Conservation (phyloP, 2,113 vertebrate genomes). For the Siniperca knerii region DNA sequence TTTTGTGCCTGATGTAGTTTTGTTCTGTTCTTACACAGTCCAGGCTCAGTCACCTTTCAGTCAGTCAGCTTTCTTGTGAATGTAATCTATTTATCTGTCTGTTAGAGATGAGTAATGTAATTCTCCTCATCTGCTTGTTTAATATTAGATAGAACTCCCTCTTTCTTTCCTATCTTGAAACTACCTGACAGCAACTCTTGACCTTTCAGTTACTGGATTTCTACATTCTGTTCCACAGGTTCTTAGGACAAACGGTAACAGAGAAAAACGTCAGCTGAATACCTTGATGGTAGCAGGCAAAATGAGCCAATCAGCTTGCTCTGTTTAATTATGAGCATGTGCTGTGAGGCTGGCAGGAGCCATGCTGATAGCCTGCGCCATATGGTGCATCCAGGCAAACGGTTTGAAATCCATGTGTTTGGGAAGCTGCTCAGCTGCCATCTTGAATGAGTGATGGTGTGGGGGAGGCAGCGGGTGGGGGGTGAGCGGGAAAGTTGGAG, state of each 20-base stretch:
- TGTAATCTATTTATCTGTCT: slow-evolving; percentile 29
- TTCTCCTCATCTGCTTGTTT: slow-evolving; percentile 32
- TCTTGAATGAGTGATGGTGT: slow-evolving; percentile 61
- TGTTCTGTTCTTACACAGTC: background rate
- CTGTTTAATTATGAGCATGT: slow-evolving; percentile 31
- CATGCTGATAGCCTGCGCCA: slow-evolving; percentile 61
- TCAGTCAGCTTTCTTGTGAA: background rate
- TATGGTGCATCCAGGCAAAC: slow-evolving; percentile 68
- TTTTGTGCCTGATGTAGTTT: background rate
- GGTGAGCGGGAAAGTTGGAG: slow-evolving; percentile 37
- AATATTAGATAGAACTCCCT: slow-evolving; percentile 3
- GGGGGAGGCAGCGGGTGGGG: background rate
- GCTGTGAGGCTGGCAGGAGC: slow-evolving; percentile 43
- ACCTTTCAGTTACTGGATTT: slow-evolving; percentile 10
- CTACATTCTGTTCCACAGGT: background rate
- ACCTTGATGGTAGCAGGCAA: slow-evolving; percentile 3
- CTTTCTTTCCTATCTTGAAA: background rate
- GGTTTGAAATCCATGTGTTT: slow-evolving; percentile 69
- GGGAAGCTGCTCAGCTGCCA: slow-evolving; percentile 70
- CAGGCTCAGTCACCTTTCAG: background rate
- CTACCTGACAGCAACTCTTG: slow-evolving; percentile 16
- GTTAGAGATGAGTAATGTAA: slow-evolving; percentile 25
- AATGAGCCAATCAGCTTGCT: slow-evolving; percentile 37
- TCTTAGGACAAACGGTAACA: background rate
- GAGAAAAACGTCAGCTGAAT: background rate